A percentile compares a stretch with the other conserved stretches of the same genome.
Conservation (phyloP, 2,888 invertebrate species). For the Cataglyphis rosenhaueri region DNA sequence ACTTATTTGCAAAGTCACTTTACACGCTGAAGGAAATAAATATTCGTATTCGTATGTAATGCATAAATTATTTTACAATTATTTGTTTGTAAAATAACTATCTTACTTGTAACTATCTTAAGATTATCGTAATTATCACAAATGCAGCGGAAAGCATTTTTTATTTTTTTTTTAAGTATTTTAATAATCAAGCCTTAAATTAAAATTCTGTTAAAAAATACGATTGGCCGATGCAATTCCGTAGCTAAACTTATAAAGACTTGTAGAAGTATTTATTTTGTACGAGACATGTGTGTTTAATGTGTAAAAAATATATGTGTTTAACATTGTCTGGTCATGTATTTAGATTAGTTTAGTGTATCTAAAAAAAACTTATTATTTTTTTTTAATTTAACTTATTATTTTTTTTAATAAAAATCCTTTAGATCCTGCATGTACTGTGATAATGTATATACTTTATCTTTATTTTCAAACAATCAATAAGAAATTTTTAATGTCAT, state of each 20-base stretch:
- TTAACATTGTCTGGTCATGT: neutral
- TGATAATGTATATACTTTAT: neutral
- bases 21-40: neutral
- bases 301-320: neutral
- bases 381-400: neutral
- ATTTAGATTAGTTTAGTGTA: neutral
- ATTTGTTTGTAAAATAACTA: neutral
- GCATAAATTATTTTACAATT: neutral
- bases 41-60: neutral
- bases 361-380: neutral
- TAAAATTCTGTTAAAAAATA: constrained; percentile 1
- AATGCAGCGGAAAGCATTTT: neutral
- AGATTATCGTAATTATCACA: neutral
- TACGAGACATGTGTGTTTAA: neutral
- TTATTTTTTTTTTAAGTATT: neutral
- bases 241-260: neutral
- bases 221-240: neutral
- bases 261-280: neutral
- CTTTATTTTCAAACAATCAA: constrained; percentile 50
- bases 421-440: neutral
- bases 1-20: neutral
- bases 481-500: constrained; percentile 48
- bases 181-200: neutral
- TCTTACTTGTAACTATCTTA: neutral
- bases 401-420: neutral